Conservation (phyloP, 2,113 vertebrate species). For the Ailurus styani region DNA sequence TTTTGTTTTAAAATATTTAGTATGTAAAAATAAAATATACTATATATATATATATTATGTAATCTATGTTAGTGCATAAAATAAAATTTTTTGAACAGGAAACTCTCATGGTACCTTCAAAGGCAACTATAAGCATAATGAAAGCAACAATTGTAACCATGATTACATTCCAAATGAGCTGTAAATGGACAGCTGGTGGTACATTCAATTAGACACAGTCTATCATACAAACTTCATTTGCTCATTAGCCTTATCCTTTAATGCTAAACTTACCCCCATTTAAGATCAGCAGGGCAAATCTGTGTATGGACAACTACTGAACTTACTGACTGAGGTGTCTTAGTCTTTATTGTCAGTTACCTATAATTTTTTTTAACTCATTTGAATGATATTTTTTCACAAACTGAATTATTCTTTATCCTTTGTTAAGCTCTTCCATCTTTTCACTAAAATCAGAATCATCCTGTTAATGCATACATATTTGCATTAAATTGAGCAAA, state of each 20-base stretch:
- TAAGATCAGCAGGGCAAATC: neutral
- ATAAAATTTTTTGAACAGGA: neutral
- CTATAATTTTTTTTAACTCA: neutral
- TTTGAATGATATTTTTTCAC: neutral
- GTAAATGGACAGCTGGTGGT: neutral
- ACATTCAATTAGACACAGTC: neutral
- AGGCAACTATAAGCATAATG: neutral
- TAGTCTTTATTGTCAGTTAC: neutral
- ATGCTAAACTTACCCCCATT: neutral
- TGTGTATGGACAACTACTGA: neutral
- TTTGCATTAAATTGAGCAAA: neutral
- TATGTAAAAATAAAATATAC: neutral
- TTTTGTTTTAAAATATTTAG: neutral
- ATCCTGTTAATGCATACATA: neutral
- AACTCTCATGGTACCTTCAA: neutral
- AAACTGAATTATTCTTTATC: neutral
- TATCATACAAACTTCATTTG: neutral
- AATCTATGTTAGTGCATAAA: neutral
- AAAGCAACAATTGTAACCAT: neutral
- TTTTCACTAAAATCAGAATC: neutral
- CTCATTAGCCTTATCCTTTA: constrained; percentile 12
- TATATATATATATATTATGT: neutral
- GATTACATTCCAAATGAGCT: constrained; percentile 27
- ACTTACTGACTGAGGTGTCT: neutral
- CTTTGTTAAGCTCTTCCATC: neutral